Evolutionary conservation across 2,888 invertebrate species (phyloP), one percentile per base, ranked within the genome.

Genomic region (Eutolmus rufibarbis): DNA sequence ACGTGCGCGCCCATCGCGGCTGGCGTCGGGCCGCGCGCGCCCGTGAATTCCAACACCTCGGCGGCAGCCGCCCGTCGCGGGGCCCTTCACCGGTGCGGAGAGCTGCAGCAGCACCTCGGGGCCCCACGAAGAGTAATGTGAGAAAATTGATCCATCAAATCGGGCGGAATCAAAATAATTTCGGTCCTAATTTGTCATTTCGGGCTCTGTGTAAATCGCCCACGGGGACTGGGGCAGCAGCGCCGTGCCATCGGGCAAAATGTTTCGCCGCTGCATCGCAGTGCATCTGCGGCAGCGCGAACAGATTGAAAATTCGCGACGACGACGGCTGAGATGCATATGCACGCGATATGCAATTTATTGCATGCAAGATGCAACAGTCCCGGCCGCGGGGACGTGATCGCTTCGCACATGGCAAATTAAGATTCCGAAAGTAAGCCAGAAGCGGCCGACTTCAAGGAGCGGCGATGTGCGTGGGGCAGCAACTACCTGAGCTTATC

Each of bases 281-380:
- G 14, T 66, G 74, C 12, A 85, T 57, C 82, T 85, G 40, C 37
- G 76, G 40, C 74, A 85, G 40, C 57, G 46, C 46, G 19, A 34
- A 43, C 66, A 85, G 74, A 85, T 85, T 74, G 46, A 85, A 51
- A 46, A 43, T 74, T n/a, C 28, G 66, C 66, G 66, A 23, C 19
- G 78, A 40, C 8, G 23, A 43, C 74, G 46, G 19, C 28, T 2
- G 43, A 43, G 74, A 85, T 85, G 85, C 85, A 85, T 85, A 85
- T 85, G 85, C 85, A 85, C 74, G 85, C 85, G 74, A 85, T 85
- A 85, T 85, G 85, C 85, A 85, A 85, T 85, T 85, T 85, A 85
- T 85, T 74, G 85, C 85, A 85, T 74, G 46, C 84, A 74, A 74
- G 84, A 84, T 66, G 28, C 31, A 28, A 66, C 76, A 76, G 37